Base-by-base conservation (phyloP, 2,888 invertebrate species). In the Spilosoma lubricipeda region DNA sequence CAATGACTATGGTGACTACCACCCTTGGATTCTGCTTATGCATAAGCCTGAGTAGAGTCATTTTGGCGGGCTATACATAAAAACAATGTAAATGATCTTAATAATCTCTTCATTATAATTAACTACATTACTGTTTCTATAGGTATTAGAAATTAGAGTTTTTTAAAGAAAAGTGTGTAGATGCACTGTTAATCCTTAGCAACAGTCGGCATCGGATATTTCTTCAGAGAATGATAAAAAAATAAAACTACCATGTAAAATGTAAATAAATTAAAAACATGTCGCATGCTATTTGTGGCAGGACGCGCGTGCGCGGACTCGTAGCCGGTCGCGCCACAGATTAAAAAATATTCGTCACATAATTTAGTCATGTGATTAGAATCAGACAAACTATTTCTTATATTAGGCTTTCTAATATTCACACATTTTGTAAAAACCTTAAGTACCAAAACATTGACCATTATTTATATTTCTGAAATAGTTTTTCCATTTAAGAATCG, bases 211-310 rank as follows among this genome's bases (percentile, higher is more conserved):
- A 63, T 45, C 42, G 77, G 84, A 79, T 78, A 79, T 78, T 77
- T 77, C 83, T 86, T 87, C 88, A 77, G 73, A 78, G 86, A 87
- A 88, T 83, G 79, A 80, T 82, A 80, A 87, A 89, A 52, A 88
- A 88, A 87, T 88, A 85, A 86, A 88, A 85, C 80, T 85, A 90
- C 92, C 92, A 91, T 91, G 91, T 33, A 33, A 33, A 33, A 86
- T 86, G 89, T 91, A 93, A 93, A 93, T 93, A 93, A 91, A 52
- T 52, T 52, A 5, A 56, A 56, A 83, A 92, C 86, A 84, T 85
- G 86, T 85, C 90, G 90, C 89, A 90, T 88, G 93, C 93, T 94
- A 94, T 94, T 94, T 93, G 92, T 85, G 87, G 91, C 90, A 80
- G 79, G 83, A 85, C 87, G 90, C 93, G 93, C 93, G 88, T 88